A percentile compares a stretch with the other conserved stretches of the same genome.
These are phyloP conservation scores for Beroe forskalii DNA, from an alignment of 37 sponge, comb jelly and placozoan species.

Conservation along the genomic window DNA sequence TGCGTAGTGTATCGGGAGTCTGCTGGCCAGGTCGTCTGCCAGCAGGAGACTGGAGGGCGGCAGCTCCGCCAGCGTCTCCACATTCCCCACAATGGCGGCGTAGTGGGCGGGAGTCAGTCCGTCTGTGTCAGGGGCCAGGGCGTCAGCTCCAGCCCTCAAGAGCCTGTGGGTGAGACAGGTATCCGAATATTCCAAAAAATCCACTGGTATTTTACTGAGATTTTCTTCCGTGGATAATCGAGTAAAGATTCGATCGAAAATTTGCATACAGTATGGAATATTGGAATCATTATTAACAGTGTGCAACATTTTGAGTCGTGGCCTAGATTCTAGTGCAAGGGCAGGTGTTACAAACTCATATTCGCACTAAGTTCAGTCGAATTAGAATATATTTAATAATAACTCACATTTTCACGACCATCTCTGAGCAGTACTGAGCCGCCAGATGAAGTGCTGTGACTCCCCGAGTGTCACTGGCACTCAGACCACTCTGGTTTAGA, in stretches of 20 bases:
- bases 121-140: not conserved
- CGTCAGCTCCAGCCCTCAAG: not conserved
- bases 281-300: too few species aligned
- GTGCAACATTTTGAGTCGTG: too few species aligned
- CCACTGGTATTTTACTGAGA: too few species aligned
- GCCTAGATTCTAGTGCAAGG: too few species aligned
- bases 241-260: too few species aligned
- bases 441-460: not conserved
- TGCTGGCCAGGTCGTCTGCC: not conserved
- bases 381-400: too few species aligned
- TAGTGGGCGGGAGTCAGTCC: not conserved
- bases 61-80: not conserved
- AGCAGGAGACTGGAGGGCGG: not conserved
- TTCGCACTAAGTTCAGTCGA: too few species aligned
- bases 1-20: slow-evolving; percentile 9
- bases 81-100: not conserved
- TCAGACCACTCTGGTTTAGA: not conserved
- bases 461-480: not conserved
- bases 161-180: too few species aligned
- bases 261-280: too few species aligned
- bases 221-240: too few species aligned
- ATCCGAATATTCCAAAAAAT: too few species aligned
- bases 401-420: not conserved
- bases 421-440: slow-evolving; percentile 27
- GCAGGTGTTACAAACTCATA: too few species aligned